Conservation (phyloP, 1,140 invertebrate genomes). For the Gryllus bimaculatus region DNA sequence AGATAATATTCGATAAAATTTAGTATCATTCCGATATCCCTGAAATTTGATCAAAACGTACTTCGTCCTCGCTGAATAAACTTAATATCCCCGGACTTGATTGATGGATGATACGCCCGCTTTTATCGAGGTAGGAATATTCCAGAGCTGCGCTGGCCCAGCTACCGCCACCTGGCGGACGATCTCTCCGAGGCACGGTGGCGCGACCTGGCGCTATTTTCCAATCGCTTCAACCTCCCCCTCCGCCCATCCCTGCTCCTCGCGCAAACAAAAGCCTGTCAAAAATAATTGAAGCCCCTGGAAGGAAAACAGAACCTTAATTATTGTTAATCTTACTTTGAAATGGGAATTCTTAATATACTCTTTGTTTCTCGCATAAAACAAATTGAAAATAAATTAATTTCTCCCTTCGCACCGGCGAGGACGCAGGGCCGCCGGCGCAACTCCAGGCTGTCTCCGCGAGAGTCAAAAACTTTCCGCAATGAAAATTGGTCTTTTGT, state of each 20-base stretch:
- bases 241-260: neutral
- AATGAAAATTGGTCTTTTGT: constrained; percentile 5
- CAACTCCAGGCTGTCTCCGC: neutral
- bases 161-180: no score
- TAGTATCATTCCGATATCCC: no score
- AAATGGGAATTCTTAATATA: neutral
- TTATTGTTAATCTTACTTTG: constrained; percentile 6
- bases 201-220: no score
- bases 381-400: constrained; percentile 2
- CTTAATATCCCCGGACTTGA: neutral
- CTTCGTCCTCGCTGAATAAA: no score
- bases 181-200: no score
- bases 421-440: neutral
- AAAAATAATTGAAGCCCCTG: neutral
- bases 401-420: neutral
- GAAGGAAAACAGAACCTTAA: neutral
- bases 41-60: no score
- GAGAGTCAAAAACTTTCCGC: neutral
- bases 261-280: neutral
- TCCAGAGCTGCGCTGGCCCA: no score
- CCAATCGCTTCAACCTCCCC: neutral
- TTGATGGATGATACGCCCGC: neutral
- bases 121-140: neutral
- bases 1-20: no score
- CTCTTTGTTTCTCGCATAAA: neutral